These are phyloP conservation scores for Diploscapter pachys DNA, from an alignment of 1,140 invertebrate genomes.

Conservation along the genomic window DNA sequence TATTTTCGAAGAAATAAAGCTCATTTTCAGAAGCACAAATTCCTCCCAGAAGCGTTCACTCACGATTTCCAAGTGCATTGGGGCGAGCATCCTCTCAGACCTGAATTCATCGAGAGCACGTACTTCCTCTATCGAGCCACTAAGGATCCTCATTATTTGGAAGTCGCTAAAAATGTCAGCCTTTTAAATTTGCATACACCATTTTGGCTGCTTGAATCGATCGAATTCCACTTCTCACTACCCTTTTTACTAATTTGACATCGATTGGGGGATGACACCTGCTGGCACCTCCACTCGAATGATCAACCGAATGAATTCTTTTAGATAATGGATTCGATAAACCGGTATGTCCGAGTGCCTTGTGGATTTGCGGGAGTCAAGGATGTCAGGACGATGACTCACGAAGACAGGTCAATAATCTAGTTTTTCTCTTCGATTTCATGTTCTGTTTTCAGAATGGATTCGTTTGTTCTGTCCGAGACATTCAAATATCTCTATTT, in stretches of 20 bases:
- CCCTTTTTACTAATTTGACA: too few relatives aligned
- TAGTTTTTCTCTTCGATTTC: not conserved
- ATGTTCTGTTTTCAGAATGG: slow-evolving; percentile 71
- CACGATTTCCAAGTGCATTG: slow-evolving; percentile 91
- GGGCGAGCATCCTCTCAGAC: slow-evolving; percentile 91
- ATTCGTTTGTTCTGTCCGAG: slow-evolving; percentile 93
- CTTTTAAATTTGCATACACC: too few relatives aligned
- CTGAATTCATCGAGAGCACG: slow-evolving; percentile 95
- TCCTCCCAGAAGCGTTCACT: slow-evolving; percentile 94
- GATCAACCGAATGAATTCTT: not conserved
- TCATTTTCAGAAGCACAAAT: slow-evolving; percentile 86
- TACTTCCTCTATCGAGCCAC: slow-evolving; percentile 92
- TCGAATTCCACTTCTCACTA: too few relatives aligned
- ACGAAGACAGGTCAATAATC: slow-evolving; percentile 70
- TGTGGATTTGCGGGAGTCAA: slow-evolving; percentile 95
- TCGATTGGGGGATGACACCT: too few relatives aligned
- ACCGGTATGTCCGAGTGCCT: slow-evolving; percentile 82
- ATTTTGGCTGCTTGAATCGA: too few relatives aligned
- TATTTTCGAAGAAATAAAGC: not conserved
- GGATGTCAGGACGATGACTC: slow-evolving; percentile 82
- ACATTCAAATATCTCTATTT: slow-evolving; percentile 96
- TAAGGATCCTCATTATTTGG: slow-evolving; percentile 87
- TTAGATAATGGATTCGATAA: slow-evolving; percentile 78
- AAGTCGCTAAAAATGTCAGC: slow-evolving; percentile 75
- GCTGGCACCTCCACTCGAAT: not conserved